These are phyloP conservation scores for Spisula subtruncata DNA, from an alignment of 2,888 invertebrate genomes.

Conservation along the genomic window DNA sequence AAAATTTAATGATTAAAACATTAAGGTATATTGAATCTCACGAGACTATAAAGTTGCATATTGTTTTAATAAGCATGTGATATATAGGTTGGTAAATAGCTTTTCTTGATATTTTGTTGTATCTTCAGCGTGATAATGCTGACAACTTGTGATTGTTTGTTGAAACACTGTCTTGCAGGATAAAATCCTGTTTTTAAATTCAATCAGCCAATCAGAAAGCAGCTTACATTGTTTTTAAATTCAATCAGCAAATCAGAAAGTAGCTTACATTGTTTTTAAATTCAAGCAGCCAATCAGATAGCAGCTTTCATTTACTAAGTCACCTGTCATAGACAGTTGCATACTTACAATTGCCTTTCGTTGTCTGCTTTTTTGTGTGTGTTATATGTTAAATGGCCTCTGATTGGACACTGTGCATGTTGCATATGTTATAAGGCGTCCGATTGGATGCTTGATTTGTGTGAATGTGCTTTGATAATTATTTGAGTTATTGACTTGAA, in stretches of 20 bases:
- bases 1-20: neutral
- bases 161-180: neutral
- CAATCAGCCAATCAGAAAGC: neutral
- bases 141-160: neutral
- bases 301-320: neutral
- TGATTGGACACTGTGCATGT: neutral
- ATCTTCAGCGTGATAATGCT: neutral
- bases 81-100: neutral
- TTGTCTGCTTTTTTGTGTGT: conserved; percentile 13
- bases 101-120: neutral
- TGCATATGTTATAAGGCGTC: neutral
- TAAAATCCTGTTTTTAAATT: conserved; percentile 3
- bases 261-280: neutral
- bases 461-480: conserved; percentile 22
- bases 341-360: neutral
- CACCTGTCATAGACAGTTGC: neutral
- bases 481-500: conserved; percentile 49
- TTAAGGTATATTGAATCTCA: neutral
- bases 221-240: neutral
- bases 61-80: neutral
- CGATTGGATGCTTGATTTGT: neutral
- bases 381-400: conserved; percentile 20
- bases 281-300: neutral
- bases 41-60: too few species aligned
- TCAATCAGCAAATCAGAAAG: neutral